Conservation (phyloP, 2,888 invertebrate species). For the Agonopterix heracliana region DNA sequence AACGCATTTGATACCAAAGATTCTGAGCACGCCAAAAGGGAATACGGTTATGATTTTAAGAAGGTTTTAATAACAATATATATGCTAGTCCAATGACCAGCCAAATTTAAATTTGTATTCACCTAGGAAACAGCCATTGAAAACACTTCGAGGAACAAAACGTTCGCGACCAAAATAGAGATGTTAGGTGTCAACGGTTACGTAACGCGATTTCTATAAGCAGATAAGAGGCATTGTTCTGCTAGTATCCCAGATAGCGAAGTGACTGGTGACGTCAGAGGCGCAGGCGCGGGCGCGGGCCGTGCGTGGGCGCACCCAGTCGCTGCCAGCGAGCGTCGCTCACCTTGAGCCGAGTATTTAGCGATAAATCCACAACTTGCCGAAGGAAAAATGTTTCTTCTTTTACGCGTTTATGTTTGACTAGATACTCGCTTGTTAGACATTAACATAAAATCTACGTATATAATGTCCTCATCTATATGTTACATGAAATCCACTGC, state of each 20-base stretch:
- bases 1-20: too few species aligned
- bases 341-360: slow-evolving; percentile 61
- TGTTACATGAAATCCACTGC: too few species aligned
- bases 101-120: too few species aligned
- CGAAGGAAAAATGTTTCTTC: slow-evolving; percentile 23
- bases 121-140: too few species aligned
- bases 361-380: slow-evolving; percentile 42
- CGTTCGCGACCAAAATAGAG: slow-evolving; percentile 33
- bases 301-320: slow-evolving; percentile 43
- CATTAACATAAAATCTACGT: background rate
- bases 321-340: slow-evolving; percentile 25
- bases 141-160: background rate
- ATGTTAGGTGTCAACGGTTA: slow-evolving; percentile 51
- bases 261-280: slow-evolving; percentile 24
- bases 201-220: slow-evolving; percentile 49
- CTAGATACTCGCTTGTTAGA: background rate
- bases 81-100: too few species aligned
- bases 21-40: too few species aligned
- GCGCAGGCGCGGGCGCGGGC: slow-evolving; percentile 22
- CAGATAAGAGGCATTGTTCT: slow-evolving; percentile 55
- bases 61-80: too few species aligned
- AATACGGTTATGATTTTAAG: too few species aligned
- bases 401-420: slow-evolving; percentile 15
- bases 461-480: too few species aligned
- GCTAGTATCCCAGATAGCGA: slow-evolving; percentile 31